A percentile compares a stretch with the other conserved stretches of the same genome.
Conservation (phyloP, 2,888 invertebrate species). For the Cactoblastis cactorum region DNA sequence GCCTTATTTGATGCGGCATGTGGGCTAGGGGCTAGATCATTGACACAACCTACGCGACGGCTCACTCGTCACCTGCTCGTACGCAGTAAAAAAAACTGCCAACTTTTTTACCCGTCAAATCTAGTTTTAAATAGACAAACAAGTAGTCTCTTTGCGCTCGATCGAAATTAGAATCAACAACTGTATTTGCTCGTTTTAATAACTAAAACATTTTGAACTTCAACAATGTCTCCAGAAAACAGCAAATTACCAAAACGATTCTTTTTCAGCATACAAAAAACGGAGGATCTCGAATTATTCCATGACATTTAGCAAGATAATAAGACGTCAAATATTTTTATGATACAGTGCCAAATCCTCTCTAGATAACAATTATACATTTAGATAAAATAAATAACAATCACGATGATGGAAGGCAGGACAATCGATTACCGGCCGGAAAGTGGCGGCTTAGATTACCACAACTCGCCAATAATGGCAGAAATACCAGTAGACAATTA, state of each 20-base stretch:
- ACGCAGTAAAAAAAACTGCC: constrained; percentile 43
- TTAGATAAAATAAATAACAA: constrained; percentile 62
- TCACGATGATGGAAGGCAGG: constrained; percentile 78
- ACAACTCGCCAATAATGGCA: constrained; percentile 83
- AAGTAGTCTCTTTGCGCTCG: constrained; percentile 15
- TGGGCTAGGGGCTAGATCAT: constrained; percentile 76
- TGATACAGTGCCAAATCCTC: constrained; percentile 72
- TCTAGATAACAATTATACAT: constrained; percentile 54
- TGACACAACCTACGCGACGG: constrained; percentile 75
- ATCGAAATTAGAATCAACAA: background rate
- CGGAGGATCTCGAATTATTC: constrained; percentile 73
- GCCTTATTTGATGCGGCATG: constrained; percentile 75
- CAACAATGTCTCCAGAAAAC: background rate
- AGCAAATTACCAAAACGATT: background rate
- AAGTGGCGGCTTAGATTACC: constrained; percentile 82
- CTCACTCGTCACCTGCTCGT: constrained; percentile 70
- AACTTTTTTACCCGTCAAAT: constrained; percentile 56
- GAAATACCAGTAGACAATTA: constrained; percentile 84
- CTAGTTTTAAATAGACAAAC: constrained; percentile 54
- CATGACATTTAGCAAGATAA: constrained; percentile 58
- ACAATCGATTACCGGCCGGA: constrained; percentile 76
- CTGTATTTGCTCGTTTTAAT: background rate
- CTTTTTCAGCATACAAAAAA: constrained; percentile 63
- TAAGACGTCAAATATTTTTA: constrained; percentile 65
- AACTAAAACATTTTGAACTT: constrained; percentile 41